phyloP scores from a whole-genome alignment of 2,888 invertebrate species.

The Myopa tessellatipennis region DNA sequence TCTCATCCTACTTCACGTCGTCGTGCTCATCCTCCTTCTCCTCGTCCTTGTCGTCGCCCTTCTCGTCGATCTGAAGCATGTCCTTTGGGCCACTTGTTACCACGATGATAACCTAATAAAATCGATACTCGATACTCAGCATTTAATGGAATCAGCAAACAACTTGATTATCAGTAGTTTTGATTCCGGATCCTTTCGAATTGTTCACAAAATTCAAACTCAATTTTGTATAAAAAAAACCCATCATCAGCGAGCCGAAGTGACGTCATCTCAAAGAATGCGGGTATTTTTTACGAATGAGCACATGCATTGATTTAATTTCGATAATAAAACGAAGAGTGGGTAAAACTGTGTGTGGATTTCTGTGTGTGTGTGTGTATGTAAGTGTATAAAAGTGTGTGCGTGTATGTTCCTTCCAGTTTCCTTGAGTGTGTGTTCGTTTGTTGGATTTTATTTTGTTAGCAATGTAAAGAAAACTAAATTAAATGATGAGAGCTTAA shows the following conservation, averaged over 20 bases:
- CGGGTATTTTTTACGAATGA: not conserved
- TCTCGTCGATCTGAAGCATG: not conserved
- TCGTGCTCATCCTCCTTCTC: too few relatives aligned
- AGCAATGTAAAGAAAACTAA: not conserved
- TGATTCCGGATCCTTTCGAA: slow-evolving; percentile 7
- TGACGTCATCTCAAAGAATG: not conserved
- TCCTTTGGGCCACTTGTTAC: slow-evolving; percentile 10
- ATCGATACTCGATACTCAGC: slow-evolving; percentile 24
- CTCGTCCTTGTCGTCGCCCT: too few relatives aligned
- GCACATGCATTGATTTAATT: not conserved
- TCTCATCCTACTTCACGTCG: too few relatives aligned
- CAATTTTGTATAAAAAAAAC: not conserved
- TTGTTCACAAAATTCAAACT: not conserved
- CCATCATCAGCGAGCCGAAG: not conserved
- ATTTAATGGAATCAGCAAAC: slow-evolving; percentile 16
- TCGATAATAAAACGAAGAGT: not conserved
- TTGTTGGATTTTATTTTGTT: too few relatives aligned
- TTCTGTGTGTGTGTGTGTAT: not conserved
- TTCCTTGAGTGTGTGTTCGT: too few relatives aligned
- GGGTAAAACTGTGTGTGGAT: not conserved
- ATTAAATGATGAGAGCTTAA: not conserved
- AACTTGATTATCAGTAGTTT: slow-evolving; percentile 22
- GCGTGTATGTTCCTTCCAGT: not conserved
- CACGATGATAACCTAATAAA: slow-evolving; percentile 13
- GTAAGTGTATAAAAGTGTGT: not conserved